Evolutionary conservation across 2,797 vertebrate genomes (phyloP), one percentile per base, ranked within the genome.

Genomic region (Coccyzus lansbergi): DNA sequence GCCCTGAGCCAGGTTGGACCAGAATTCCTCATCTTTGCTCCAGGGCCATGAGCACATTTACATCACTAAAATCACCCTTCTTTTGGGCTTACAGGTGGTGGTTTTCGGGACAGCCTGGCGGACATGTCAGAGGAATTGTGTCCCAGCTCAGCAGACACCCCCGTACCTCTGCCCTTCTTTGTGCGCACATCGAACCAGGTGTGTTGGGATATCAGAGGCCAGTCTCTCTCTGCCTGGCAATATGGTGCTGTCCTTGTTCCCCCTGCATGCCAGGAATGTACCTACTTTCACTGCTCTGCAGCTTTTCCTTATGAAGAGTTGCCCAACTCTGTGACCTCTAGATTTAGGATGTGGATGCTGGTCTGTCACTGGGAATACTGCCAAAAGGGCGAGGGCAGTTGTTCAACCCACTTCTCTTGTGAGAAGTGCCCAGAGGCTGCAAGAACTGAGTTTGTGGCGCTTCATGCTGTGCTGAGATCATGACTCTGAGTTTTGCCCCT

Each of bases 91-190:
- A 74, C 95, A 99, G 98, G 98, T 52, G 99, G 99, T 2, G 99
- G 99, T 49, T 99, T 99, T 96, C 98, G 99, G 74, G 99, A 99
- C 97, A 99, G 99, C 95, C 98, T 99, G 91, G 98, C 99, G 0
- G 99, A 99, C 97, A 99, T 99, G 98, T 99, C 99, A 4, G 99
- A 99, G 97, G 99, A 99, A 96, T 98, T 99, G 44, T 99, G 99
- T 88, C 99, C 99, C 82, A 99, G 99, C 96, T 99, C 99, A 2
- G 98, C 99, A 1, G 99, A 99, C 94, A 99, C 98, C 49, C 98
- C 98, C 0, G 98, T 99, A 96, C 99, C 99, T 22, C 98, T 99
- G 74, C 99, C 99, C 1, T 99, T 99, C 98, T 99, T 99, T 90
- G 98, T 98, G 71, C 98, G 99, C 69, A 99, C 99, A 0, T 99